Evolutionary conservation across 1,140 invertebrate species (phyloP).

Genomic region (Pararge aegeria): DNA sequence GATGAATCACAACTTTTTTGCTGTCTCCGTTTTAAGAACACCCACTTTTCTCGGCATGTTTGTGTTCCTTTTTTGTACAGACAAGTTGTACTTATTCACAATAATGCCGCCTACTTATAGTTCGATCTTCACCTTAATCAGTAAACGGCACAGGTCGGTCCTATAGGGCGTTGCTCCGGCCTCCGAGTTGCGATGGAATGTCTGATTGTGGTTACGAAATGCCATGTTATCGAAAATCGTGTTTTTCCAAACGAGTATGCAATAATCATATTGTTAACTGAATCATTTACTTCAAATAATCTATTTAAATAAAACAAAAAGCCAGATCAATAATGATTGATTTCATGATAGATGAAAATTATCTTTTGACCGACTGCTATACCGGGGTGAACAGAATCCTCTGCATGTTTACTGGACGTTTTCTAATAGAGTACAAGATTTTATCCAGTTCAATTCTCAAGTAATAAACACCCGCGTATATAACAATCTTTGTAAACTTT

Average conservation of each 20-base stretch:
- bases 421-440: too few species aligned
- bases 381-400: too few species aligned
- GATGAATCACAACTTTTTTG: background rate
- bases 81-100: constrained; percentile 11
- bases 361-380: too few species aligned
- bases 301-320: too few species aligned
- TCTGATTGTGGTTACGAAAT: constrained; percentile 73
- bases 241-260: constrained; percentile 47
- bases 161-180: constrained; percentile 63
- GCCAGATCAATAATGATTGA: too few species aligned
- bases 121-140: constrained; percentile 46
- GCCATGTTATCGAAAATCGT: constrained; percentile 58
- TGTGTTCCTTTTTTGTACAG: constrained; percentile 9
- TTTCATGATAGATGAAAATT: too few species aligned
- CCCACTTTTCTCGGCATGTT: background rate
- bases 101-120: constrained; percentile 17
- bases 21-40: constrained; percentile 5
- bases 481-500: too few species aligned
- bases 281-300: background rate
- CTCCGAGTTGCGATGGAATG: constrained; percentile 63
- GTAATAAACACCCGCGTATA: too few species aligned
- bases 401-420: too few species aligned
- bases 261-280: constrained; percentile 44
- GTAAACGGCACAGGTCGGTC: constrained; percentile 59
- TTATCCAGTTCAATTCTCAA: too few species aligned